Evolutionary conservation across 2,113 vertebrate species (phyloP).

Genomic region (Zosterops borbonicus): DNA sequence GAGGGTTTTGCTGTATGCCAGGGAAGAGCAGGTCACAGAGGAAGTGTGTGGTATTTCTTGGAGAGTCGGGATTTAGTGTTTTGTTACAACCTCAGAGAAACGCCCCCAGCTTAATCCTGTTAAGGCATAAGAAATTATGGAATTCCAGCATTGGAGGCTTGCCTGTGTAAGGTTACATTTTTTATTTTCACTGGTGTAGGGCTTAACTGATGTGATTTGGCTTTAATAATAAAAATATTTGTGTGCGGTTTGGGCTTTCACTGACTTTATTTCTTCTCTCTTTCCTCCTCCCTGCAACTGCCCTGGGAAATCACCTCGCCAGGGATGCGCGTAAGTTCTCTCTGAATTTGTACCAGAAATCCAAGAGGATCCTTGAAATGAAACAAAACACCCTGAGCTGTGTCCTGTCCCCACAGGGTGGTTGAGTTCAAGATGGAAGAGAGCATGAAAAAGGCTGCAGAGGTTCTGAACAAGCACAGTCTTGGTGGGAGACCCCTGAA

Average conservation of each 20-base stretch:
- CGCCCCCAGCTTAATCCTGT: constrained; percentile 33
- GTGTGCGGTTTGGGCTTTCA: constrained; percentile 32
- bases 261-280: constrained; percentile 57
- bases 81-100: constrained; percentile 31
- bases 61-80: constrained; percentile 69
- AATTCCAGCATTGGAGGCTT: constrained; percentile 49
- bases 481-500: constrained; percentile 94
- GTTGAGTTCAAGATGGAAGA: constrained; percentile 99
- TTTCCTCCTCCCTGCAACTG: constrained; percentile 37
- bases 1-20: constrained; percentile 61
- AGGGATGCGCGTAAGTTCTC: constrained; percentile 96
- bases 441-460: constrained; percentile 95
- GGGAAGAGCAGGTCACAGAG: constrained; percentile 47
- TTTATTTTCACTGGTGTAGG: constrained; percentile 9
- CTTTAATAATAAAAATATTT: background rate
- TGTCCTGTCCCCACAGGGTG: constrained; percentile 76
- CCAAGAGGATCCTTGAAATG: background rate
- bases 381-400: constrained; percentile 1
- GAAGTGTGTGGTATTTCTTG: constrained; percentile 68
- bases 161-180: constrained; percentile 34
- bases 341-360: background rate
- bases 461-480: constrained; percentile 95
- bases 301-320: constrained; percentile 35
- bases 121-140: constrained; percentile 20
- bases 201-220: constrained; percentile 51